Conservation (phyloP, 2,888 invertebrate genomes). For the Melieria picta region DNA sequence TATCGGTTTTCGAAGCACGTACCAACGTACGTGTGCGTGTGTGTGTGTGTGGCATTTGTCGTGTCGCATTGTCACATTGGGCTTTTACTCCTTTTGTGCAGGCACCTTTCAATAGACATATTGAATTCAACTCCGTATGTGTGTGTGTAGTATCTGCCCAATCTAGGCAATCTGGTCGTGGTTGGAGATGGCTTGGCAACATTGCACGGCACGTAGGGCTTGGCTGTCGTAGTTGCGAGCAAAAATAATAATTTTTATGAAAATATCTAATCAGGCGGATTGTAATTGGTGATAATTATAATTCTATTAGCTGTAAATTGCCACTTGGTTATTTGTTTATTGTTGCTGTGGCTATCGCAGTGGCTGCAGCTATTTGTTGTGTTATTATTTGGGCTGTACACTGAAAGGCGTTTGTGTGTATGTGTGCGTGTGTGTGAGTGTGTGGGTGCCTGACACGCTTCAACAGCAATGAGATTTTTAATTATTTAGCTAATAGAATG, state of each 20-base stretch:
- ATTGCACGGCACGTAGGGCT: no score
- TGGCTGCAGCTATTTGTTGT: constrained; percentile 19
- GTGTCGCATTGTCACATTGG: no score
- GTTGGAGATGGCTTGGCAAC: no score
- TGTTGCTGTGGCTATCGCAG: constrained; percentile 29
- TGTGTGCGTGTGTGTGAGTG: not conserved
- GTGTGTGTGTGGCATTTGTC: not conserved
- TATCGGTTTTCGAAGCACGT: not conserved
- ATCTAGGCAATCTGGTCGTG: no score
- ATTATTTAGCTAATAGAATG: no score
- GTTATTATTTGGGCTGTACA: constrained; percentile 22
- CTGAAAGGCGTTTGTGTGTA: not conserved
- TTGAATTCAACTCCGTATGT: no score
- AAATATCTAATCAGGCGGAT: constrained; percentile 24
- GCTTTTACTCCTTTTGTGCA: no score
- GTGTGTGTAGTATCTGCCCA: no score
- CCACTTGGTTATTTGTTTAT: constrained; percentile 28
- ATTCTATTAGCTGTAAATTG: constrained; percentile 31
- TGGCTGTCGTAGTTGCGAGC: constrained; percentile 6
- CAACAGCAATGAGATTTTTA: no score
- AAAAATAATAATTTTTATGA: constrained; percentile 31
- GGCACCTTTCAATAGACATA: no score
- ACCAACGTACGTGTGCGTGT: constrained; percentile 4
- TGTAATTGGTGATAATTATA: constrained; percentile 31
- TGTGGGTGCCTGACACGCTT: not conserved